These are phyloP conservation scores for Ctenoplectra terminalis DNA, from an alignment of 1,140 invertebrate genomes.

Conservation along the genomic window DNA sequence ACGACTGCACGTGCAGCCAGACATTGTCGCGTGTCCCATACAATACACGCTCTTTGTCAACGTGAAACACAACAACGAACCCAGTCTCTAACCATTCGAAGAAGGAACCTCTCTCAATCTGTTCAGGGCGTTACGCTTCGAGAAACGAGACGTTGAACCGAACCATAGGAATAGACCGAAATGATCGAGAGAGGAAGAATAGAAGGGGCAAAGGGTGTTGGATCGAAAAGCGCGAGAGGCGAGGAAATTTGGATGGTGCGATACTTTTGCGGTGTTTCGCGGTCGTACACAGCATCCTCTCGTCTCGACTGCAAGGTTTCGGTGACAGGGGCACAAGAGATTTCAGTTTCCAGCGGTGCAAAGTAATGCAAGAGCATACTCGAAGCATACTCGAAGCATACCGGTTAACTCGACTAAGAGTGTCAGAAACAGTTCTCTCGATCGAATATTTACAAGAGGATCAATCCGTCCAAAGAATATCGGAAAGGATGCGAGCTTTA, in stretches of 20 bases:
- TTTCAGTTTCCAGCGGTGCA: constrained; percentile 44
- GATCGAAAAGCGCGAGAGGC: background rate
- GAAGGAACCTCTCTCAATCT: background rate
- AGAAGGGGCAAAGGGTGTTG: too few species aligned
- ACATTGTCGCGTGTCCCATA: constrained; percentile 31
- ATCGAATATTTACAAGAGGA: constrained; percentile 62
- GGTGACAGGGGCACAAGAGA: constrained; percentile 49
- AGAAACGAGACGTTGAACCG: background rate
- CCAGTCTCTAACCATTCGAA: constrained; percentile 8
- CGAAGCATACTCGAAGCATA: constrained; percentile 29
- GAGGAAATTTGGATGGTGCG: constrained; percentile 14
- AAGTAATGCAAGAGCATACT: constrained; percentile 62
- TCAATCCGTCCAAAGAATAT: background rate
- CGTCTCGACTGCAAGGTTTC: background rate
- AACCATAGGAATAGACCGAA: too few species aligned
- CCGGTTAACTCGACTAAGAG: constrained; percentile 61
- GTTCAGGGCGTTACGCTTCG: background rate
- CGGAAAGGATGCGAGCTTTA: background rate
- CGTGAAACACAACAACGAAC: constrained; percentile 32
- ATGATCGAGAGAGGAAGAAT: too few species aligned
- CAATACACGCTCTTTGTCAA: constrained; percentile 40
- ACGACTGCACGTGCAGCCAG: background rate
- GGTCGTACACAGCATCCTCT: background rate
- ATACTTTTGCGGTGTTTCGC: background rate
- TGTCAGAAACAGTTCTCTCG: constrained; percentile 59